Percentiles rank a stretch among this genome's conserved stretches.
These are phyloP conservation scores for Acridotheres tristis DNA, from an alignment of 2,797 vertebrate genomes.

Conservation along the genomic window DNA sequence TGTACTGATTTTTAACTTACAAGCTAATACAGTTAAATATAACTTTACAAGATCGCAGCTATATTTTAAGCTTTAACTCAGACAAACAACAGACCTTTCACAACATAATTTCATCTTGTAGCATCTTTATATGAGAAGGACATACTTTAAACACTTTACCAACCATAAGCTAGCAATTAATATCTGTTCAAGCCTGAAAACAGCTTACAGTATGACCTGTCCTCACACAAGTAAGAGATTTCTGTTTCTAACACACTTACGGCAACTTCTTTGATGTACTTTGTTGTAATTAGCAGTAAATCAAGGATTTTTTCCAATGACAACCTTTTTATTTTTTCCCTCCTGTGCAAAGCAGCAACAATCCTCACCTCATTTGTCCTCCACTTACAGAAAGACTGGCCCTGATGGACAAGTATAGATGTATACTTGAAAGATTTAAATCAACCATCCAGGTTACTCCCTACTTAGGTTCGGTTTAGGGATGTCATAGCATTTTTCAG, in stretches of 20 bases:
- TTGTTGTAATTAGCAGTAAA: neutral
- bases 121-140: neutral
- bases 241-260: neutral
- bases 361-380: neutral
- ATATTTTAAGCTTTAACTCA: neutral
- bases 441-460: neutral
- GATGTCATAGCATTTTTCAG: conserved; percentile 20
- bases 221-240: neutral
- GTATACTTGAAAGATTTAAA: neutral
- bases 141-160: neutral
- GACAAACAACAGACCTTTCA: neutral
- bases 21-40: neutral
- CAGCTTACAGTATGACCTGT: neutral
- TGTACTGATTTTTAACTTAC: neutral
- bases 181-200: neutral
- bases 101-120: neutral
- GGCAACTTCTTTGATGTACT: neutral
- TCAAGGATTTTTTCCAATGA: neutral
- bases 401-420: neutral
- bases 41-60: neutral
- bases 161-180: neutral
- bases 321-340: neutral
- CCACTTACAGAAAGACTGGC: neutral
- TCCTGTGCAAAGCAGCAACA: neutral
- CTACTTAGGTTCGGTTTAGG: neutral